phyloP scores from a whole-genome alignment of 92 coral and sea anemone genomes.

The Phenganax marumi region DNA sequence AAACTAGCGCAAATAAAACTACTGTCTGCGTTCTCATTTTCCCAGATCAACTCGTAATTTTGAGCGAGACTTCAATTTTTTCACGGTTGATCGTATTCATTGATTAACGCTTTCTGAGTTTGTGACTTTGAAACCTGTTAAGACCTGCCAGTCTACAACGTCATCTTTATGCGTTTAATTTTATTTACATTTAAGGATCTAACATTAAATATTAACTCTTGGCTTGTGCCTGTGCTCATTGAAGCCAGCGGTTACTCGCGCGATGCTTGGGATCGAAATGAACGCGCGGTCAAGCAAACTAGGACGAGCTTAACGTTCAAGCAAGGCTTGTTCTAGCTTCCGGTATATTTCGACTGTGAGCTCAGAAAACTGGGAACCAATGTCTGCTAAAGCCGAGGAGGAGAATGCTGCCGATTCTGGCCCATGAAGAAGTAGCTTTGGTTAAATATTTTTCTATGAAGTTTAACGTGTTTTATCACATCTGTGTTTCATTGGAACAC shows the following conservation, averaged over 20 bases:
- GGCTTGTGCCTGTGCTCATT: neutral
- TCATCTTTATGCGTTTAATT: neutral
- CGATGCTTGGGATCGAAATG: neutral
- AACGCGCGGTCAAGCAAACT: conserved; percentile 3
- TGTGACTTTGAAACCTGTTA: conserved; percentile 9
- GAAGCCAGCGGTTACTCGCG: neutral
- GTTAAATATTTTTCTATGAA: no score
- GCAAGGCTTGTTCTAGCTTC: neutral
- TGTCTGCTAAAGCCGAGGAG: neutral
- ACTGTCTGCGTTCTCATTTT: conserved; percentile 1
- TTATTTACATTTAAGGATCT: neutral
- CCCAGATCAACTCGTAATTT: neutral
- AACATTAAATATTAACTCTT: conserved; percentile 9
- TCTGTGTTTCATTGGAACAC: no score
- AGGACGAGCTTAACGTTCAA: neutral
- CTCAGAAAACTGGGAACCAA: neutral
- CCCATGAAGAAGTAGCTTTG: neutral
- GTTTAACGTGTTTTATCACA: no score
- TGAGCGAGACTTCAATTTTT: neutral
- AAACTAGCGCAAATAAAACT: neutral
- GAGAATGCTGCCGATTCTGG: neutral
- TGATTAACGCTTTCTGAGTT: neutral
- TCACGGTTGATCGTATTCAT: neutral
- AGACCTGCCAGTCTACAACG: neutral
- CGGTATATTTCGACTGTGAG: neutral